Conservation (phyloP, 2,797 vertebrate genomes). For the Phalanger gymnotis region DNA sequence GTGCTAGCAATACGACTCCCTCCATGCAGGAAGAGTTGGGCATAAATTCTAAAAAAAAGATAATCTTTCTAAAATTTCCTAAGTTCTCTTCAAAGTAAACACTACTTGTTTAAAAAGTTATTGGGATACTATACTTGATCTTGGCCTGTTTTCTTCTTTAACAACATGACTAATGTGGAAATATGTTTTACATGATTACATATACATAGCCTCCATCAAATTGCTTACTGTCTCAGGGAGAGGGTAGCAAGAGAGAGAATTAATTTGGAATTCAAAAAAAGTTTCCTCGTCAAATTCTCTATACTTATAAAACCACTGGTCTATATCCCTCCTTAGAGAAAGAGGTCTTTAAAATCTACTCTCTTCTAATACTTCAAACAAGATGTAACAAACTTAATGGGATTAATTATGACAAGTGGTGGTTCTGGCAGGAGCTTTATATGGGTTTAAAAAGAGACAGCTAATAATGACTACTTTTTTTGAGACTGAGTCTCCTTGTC, state of each 20-base stretch:
- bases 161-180: background rate
- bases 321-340: background rate
- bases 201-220: background rate
- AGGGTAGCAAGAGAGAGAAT: background rate
- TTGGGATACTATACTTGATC: background rate
- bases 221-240: background rate
- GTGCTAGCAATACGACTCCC: background rate
- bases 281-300: background rate
- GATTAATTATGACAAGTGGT: background rate
- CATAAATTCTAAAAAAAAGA: background rate
- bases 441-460: background rate
- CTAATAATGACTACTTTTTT: background rate
- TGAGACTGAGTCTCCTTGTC: background rate
- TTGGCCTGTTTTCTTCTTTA: background rate
- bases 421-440: conserved; percentile 1
- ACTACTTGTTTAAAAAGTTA: background rate
- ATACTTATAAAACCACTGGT: background rate
- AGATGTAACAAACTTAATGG: background rate
- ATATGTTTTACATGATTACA: background rate
- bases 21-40: background rate
- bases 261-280: background rate
- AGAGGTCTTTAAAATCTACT: background rate
- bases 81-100: background rate
- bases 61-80: background rate
- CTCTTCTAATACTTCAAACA: conserved; percentile 23